Evolutionary conservation across 2,113 vertebrate genomes (phyloP), one percentile per base, ranked within the genome.

Genomic region (Callocephalon fimbriatum): DNA sequence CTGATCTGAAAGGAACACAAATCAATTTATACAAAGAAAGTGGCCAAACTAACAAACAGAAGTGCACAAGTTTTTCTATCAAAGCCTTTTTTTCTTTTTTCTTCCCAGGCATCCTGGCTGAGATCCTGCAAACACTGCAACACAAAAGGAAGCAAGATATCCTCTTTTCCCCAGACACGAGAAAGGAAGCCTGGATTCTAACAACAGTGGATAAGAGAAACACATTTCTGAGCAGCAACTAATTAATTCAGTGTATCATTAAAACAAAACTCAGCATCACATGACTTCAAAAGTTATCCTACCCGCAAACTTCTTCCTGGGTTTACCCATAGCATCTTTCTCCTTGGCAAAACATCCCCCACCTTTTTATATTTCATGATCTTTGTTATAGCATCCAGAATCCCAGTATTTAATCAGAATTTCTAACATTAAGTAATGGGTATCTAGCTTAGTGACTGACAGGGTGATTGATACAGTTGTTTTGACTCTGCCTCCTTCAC

Each of bases 1-100:
- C 71, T 66, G 27, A 90, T 85, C 31, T 73, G 77, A 93, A 93
- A 91, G n/a, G 50, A 95, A 83, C 62, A 93, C 9, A 75, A 80
- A 81, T 56, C n/a, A 53, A 78, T 75, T 79, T 83, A 88, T 37
- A 65, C 88, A 87, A 75, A 63, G 51, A 48, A 88, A 90, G 44
- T 17, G 31, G n/a, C 44, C 75, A 87, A 93, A 87, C 91, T 42
- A 94, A 79, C 32, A 76, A 90, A 88, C 2, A 81, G 51, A 78
- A 17, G 11, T 3, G 6, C 4, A 59, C 25, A 78, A 1, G 2
- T 51, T 75, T 84, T 84, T 84, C 66, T 68, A 7, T 31, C 26
- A 80, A 70, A 73, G 19, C 16, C 7, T 73, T 45, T 67, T 76
- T 48, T 66, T 59, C 12, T 79, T 53, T 65, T 75, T 20, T 7